phyloP scores from a whole-genome alignment of 1,140 invertebrate genomes.

The Epicauta chinensis region DNA sequence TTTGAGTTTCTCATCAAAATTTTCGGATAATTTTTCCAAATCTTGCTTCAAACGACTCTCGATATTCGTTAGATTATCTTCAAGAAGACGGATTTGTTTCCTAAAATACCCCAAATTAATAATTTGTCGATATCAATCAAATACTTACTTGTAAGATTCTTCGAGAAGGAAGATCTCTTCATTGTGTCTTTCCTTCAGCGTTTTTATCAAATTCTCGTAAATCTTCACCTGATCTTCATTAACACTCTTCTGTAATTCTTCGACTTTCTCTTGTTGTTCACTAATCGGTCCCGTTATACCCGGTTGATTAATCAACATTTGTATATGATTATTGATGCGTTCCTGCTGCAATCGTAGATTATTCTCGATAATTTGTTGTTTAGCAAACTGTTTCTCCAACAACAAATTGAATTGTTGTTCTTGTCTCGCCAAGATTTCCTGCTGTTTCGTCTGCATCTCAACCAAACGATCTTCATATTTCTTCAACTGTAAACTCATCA shows the following conservation, averaged over 20 bases:
- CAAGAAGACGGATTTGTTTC: slow-evolving; percentile 45
- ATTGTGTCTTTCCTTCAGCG: slow-evolving; percentile 44
- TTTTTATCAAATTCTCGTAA: slow-evolving; percentile 40
- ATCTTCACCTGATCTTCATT: slow-evolving; percentile 24
- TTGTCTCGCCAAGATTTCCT: slow-evolving; percentile 42
- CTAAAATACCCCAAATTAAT: slow-evolving; percentile 28
- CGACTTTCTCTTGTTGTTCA: slow-evolving; percentile 1
- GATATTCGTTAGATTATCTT: slow-evolving; percentile 41
- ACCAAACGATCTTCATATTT: slow-evolving; percentile 45
- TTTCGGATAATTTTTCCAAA: slow-evolving; percentile 34
- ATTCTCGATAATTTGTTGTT: slow-evolving; percentile 47
- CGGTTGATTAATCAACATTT: slow-evolving; percentile 44
- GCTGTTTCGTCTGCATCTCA: slow-evolving; percentile 46
- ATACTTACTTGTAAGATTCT: slow-evolving; percentile 45
- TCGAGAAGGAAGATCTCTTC: slow-evolving; percentile 48
- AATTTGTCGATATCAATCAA: neutral
- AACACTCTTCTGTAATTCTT: slow-evolving; percentile 12
- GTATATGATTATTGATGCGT: slow-evolving; percentile 48
- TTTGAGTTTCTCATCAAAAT: slow-evolving; percentile 40
- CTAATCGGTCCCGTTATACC: neutral
- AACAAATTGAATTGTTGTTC: slow-evolving; percentile 45
- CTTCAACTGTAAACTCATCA: slow-evolving; percentile 47
- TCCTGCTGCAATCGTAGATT: slow-evolving; percentile 47
- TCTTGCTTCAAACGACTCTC: slow-evolving; percentile 44
- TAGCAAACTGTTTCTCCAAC: slow-evolving; percentile 44